These are phyloP conservation scores for Naja naja DNA, from an alignment of 2,113 vertebrate genomes.

Conservation along the genomic window DNA sequence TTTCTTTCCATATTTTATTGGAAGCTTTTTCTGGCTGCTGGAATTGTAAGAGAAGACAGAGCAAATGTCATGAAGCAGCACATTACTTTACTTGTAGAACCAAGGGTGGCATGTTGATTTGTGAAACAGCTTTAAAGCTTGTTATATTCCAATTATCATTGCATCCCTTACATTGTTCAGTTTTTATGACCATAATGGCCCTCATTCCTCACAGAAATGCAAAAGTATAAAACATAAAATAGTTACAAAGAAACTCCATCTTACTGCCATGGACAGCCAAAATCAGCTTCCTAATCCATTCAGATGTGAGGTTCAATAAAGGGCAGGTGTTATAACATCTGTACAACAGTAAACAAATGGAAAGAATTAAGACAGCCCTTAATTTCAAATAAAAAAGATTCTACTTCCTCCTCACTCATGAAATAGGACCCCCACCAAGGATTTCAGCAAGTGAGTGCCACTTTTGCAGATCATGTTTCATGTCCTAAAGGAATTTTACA, in stretches of 20 bases:
- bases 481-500: not conserved
- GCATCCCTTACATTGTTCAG: not conserved
- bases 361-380: not conserved
- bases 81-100: not conserved
- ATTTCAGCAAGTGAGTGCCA: not conserved
- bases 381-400: not conserved
- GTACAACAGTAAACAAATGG: not conserved
- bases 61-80: not conserved
- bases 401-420: not conserved
- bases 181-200: not conserved
- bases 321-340: not conserved
- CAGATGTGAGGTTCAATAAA: not conserved
- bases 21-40: not conserved
- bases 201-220: not conserved
- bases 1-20: not conserved
- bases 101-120: not conserved
- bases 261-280: not conserved
- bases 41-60: not conserved
- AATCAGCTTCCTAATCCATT: not conserved
- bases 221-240: not conserved
- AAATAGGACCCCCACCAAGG: too few species aligned
- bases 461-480: not conserved
- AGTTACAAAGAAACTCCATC: not conserved
- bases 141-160: not conserved
- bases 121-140: not conserved